Conservation (phyloP, 1,140 invertebrate species). For the Panonychus citri region DNA sequence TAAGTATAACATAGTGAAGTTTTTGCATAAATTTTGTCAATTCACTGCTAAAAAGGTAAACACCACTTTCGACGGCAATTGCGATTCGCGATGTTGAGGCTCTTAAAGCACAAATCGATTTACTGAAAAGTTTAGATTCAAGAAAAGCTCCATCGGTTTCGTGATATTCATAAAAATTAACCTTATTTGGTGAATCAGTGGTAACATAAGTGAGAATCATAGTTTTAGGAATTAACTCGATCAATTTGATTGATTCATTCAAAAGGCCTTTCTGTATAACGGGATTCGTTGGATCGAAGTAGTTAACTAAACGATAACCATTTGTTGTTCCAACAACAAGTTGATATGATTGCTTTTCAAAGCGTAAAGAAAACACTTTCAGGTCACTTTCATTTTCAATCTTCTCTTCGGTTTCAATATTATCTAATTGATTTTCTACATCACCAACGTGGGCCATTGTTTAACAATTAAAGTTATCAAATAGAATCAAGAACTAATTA, state of each 20-base stretch:
- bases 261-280: slow-evolving; percentile 67
- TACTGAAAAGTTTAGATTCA: slow-evolving; percentile 79
- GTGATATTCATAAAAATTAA: slow-evolving; percentile 92
- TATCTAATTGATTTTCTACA: no score
- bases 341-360: slow-evolving; percentile 19
- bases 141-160: slow-evolving; percentile 96
- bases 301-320: slow-evolving; percentile 65
- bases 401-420: no score
- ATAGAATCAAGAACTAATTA: no score
- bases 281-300: slow-evolving; percentile 56
- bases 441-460: no score
- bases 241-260: slow-evolving; percentile 68
- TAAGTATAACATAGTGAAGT: slow-evolving; percentile 97
- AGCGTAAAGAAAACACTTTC: not conserved
- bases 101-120: slow-evolving; percentile 86
- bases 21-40: slow-evolving; percentile 47
- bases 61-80: slow-evolving; percentile 86
- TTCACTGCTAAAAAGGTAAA: slow-evolving; percentile 83
- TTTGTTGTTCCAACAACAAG: slow-evolving; percentile 66
- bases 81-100: slow-evolving; percentile 85
- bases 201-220: slow-evolving; percentile 87
- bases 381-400: not conserved
- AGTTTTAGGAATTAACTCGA: slow-evolving; percentile 87
- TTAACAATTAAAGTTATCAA: no score
- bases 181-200: slow-evolving; percentile 63